A percentile compares a stretch with the other conserved stretches of the same genome.
phyloP scores from a whole-genome alignment of 2,888 invertebrate genomes.

The Leucophenga maculata region DNA sequence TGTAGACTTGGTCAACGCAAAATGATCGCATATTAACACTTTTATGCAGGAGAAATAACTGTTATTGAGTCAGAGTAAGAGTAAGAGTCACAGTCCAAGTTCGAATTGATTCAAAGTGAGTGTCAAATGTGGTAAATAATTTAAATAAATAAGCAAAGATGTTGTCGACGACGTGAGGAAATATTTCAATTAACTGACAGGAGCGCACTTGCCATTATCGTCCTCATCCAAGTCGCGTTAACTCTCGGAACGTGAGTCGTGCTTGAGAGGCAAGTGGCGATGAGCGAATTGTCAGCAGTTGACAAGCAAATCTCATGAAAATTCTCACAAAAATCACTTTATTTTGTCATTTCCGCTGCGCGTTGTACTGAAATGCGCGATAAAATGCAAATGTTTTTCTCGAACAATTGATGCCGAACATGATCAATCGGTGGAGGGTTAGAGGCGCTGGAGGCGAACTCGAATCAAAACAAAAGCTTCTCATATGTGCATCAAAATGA shows the following conservation, averaged over 20 bases:
- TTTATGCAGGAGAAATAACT: slow-evolving; percentile 28
- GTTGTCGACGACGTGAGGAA: slow-evolving; percentile 43
- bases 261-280: slow-evolving; percentile 27
- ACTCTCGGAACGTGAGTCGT: neutral
- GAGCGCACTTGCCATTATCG: slow-evolving; percentile 31
- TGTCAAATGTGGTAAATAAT: slow-evolving; percentile 2
- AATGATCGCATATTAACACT: slow-evolving; percentile 59
- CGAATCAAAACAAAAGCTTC: neutral
- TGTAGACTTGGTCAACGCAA: neutral
- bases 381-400: slow-evolving; percentile 62
- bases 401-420: slow-evolving; percentile 40
- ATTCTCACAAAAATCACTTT: slow-evolving; percentile 34
- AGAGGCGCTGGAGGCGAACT: slow-evolving; percentile 12
- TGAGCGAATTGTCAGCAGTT: slow-evolving; percentile 18
- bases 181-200: slow-evolving; percentile 64
- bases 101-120: slow-evolving; percentile 18
- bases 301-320: slow-evolving; percentile 30
- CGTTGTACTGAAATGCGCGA: slow-evolving; percentile 55
- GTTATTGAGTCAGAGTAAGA: slow-evolving; percentile 48
- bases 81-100: slow-evolving; percentile 28
- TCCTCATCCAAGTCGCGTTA: neutral
- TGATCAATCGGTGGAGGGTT: neutral
- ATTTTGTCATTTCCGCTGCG: slow-evolving; percentile 55
- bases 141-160: slow-evolving; percentile 18
- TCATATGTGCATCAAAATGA: slow-evolving; percentile 11